A percentile compares a stretch with the other conserved stretches of the same genome.
Evolutionary conservation across 2,888 invertebrate species (phyloP).

Genomic region (Ormyrus nitidulus): DNA sequence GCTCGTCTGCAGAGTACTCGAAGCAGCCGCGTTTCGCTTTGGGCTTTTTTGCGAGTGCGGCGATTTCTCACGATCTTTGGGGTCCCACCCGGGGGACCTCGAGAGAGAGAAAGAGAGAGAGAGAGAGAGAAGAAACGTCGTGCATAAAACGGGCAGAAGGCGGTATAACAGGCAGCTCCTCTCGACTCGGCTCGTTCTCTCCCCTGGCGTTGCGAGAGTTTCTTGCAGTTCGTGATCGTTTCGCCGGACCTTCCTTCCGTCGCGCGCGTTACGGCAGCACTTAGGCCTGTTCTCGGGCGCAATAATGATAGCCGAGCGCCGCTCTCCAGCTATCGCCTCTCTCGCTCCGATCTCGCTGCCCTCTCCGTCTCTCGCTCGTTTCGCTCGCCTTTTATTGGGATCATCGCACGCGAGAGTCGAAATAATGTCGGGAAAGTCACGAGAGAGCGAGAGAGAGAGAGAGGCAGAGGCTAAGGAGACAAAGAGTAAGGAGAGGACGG

Average conservation of each 20-base stretch:
- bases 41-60: slow-evolving; percentile 41
- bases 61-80: slow-evolving; percentile 59
- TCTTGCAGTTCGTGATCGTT: slow-evolving; percentile 46
- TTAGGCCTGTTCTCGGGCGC: slow-evolving; percentile 14
- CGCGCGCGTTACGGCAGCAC: slow-evolving; percentile 43
- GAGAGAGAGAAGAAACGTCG: slow-evolving; percentile 28
- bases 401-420: slow-evolving; percentile 57
- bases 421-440: slow-evolving; percentile 69
- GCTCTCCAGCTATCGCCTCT: background rate
- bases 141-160: slow-evolving; percentile 44
- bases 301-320: slow-evolving; percentile 46
- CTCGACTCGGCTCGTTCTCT: slow-evolving; percentile 15
- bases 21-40: slow-evolving; percentile 30
- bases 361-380: background rate
- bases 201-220: background rate
- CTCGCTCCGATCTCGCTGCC: background rate
- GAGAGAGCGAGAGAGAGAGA: slow-evolving; percentile 54
- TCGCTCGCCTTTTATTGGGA: slow-evolving; percentile 51
- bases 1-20: background rate
- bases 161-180: background rate
- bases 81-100: slow-evolving; percentile 27
- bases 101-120: slow-evolving; percentile 5
- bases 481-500: slow-evolving; percentile 1
- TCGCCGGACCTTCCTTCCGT: slow-evolving; percentile 37
- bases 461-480: background rate